These are phyloP conservation scores for Delphinapterus leucas DNA, from an alignment of 2,113 vertebrate species.

Conservation along the genomic window DNA sequence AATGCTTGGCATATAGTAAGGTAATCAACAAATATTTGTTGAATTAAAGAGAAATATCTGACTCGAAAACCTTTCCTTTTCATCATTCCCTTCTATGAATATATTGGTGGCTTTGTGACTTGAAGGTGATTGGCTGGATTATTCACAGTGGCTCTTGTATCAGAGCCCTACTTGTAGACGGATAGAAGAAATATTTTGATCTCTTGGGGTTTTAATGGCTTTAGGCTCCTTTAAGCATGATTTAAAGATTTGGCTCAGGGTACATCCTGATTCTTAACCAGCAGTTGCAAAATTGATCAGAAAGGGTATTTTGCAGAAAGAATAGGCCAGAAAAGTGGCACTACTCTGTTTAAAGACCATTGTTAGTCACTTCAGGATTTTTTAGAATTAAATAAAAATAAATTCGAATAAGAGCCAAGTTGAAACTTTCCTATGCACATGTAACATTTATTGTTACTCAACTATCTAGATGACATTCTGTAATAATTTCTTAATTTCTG, in stretches of 20 bases:
- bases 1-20: not conserved
- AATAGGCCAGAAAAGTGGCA: constrained; percentile 6
- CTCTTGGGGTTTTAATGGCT: constrained; percentile 1
- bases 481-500: constrained; percentile 66
- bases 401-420: constrained; percentile 16
- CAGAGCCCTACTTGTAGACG: not conserved
- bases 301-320: not conserved
- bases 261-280: not conserved
- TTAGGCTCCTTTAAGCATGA: not conserved
- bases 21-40: not conserved
- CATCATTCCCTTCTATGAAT: not conserved
- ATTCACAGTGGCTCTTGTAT: not conserved
- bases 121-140: not conserved
- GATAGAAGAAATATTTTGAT: constrained; percentile 14
- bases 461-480: constrained; percentile 51
- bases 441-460: constrained; percentile 62
- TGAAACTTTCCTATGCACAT: constrained; percentile 39
- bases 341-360: not conserved
- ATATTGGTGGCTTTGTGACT: not conserved
- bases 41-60: constrained; percentile 28
- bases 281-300: not conserved
- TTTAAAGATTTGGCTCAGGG: not conserved
- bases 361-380: not conserved
- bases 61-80: not conserved
- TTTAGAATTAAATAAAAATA: constrained; percentile 42